A percentile compares a stretch with the other conserved stretches of the same genome.
These are phyloP conservation scores for Suillia variegata DNA, from an alignment of 2,888 invertebrate species.

Conservation along the genomic window DNA sequence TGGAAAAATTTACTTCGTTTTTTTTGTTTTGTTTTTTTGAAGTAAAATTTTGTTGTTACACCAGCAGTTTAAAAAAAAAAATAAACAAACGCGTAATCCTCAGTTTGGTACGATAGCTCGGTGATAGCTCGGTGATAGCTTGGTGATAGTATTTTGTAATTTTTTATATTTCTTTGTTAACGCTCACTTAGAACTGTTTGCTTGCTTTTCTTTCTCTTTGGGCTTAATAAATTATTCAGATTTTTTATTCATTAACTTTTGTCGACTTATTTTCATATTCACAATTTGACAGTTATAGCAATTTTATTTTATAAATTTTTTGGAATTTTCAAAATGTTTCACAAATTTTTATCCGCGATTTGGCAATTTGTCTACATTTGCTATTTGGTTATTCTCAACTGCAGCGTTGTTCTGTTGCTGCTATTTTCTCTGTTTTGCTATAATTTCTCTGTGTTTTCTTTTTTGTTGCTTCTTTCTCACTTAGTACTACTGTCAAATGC, in stretches of 20 bases:
- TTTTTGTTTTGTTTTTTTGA: slow-evolving; percentile 26
- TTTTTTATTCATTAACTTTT: slow-evolving; percentile 1
- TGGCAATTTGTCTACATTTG: slow-evolving; percentile 6
- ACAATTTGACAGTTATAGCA: not conserved
- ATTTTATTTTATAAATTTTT: not conserved
- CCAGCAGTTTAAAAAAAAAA: slow-evolving; percentile 18
- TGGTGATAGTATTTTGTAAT: too few species aligned
- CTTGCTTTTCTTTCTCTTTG: slow-evolving; percentile 15
- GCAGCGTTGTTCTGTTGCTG: slow-evolving; percentile 17
- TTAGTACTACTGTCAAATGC: slow-evolving; percentile 28
- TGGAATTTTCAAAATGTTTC: not conserved
- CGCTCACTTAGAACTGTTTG: slow-evolving; percentile 4
- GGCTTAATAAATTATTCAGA: slow-evolving; percentile 12
- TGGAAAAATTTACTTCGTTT: slow-evolving; percentile 16
- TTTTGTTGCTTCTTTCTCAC: not conserved
- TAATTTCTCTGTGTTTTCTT: slow-evolving; percentile 20
- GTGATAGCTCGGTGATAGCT: too few species aligned
- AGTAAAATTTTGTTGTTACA: slow-evolving; percentile 29
- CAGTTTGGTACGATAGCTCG: slow-evolving; percentile 7
- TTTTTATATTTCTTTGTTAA: too few species aligned
- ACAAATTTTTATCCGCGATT: slow-evolving; percentile 21
- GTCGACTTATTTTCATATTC: slow-evolving; percentile 25
- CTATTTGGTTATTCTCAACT: slow-evolving; percentile 5
- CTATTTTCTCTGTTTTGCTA: slow-evolving; percentile 24
- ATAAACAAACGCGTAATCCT: slow-evolving; percentile 25